Evolutionary conservation across 2,113 vertebrate genomes (phyloP).

Genomic region (Xenopus tropicalis): DNA sequence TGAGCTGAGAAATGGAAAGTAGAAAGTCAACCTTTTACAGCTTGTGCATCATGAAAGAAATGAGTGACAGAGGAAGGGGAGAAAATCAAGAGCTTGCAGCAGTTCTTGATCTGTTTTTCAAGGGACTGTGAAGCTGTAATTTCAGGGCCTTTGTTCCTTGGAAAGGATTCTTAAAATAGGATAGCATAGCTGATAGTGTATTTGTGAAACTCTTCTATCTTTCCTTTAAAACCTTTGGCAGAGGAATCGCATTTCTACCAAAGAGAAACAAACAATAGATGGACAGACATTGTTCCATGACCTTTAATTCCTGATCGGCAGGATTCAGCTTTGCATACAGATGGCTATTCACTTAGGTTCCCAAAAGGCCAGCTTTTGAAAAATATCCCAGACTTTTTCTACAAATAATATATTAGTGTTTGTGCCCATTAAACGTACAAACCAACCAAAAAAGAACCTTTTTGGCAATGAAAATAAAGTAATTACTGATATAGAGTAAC

Average conservation of each 20-base stretch:
- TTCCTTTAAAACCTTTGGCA: constrained; percentile 23
- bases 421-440: too few species aligned
- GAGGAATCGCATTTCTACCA: constrained; percentile 31
- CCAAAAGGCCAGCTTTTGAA: constrained; percentile 29
- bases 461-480: too few species aligned
- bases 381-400: constrained; percentile 15
- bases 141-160: constrained; percentile 15
- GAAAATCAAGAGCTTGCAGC: constrained; percentile 19
- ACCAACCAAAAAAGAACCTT: too few species aligned
- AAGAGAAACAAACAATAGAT: constrained; percentile 36
- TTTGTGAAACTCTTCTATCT: constrained; percentile 19
- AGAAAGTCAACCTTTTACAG: constrained; percentile 1
- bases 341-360: constrained; percentile 24
- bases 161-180: constrained; percentile 19
- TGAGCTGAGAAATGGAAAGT: not conserved
- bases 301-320: constrained; percentile 34
- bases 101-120: constrained; percentile 30
- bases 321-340: constrained; percentile 31
- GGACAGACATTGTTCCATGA: constrained; percentile 31
- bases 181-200: constrained; percentile 9
- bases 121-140: constrained; percentile 32
- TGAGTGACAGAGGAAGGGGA: constrained; percentile 11
- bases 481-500: too few species aligned
- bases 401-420: constrained; percentile 12
- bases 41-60: constrained; percentile 14